A percentile compares a stretch with the other conserved stretches of the same genome.
Evolutionary conservation across 2,113 vertebrate genomes (phyloP).

Genomic region (Ivindomyrus marchei): DNA sequence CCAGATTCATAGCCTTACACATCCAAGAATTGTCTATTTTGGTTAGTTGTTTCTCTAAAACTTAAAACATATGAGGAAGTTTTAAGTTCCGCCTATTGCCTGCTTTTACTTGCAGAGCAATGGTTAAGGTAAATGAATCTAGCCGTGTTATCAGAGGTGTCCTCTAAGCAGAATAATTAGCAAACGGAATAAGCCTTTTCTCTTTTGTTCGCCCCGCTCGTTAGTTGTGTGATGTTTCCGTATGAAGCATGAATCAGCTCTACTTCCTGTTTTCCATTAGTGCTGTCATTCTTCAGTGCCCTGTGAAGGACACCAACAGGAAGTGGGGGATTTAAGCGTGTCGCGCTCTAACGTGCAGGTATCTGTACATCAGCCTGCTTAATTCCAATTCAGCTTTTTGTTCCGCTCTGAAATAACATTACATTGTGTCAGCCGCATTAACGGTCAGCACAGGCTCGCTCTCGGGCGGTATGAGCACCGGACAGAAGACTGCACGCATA

Average conservation of each 20-base stretch:
- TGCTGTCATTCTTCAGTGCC: not conserved
- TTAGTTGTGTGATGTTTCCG: not conserved
- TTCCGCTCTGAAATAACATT: not conserved
- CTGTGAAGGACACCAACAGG: not conserved
- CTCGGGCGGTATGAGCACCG: not conserved
- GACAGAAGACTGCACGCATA: not conserved
- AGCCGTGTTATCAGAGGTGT: not conserved
- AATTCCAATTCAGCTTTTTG: not conserved
- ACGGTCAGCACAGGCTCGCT: not conserved
- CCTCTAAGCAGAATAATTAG: not conserved
- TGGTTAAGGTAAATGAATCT: not conserved
- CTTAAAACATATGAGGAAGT: not conserved
- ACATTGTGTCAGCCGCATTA: not conserved
- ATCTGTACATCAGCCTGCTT: not conserved
- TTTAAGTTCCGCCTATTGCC: not conserved
- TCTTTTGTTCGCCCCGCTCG: not conserved
- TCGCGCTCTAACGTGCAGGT: not conserved
- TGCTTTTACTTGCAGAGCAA: not conserved
- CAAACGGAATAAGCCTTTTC: too few species aligned
- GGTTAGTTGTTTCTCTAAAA: not conserved
- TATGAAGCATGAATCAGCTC: not conserved
- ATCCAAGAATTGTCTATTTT: not conserved
- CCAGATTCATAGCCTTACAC: not conserved
- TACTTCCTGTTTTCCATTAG: not conserved
- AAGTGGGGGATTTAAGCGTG: not conserved